These are phyloP conservation scores for Luscinia luscinia DNA, from an alignment of 2,797 vertebrate genomes.

Conservation along the genomic window DNA sequence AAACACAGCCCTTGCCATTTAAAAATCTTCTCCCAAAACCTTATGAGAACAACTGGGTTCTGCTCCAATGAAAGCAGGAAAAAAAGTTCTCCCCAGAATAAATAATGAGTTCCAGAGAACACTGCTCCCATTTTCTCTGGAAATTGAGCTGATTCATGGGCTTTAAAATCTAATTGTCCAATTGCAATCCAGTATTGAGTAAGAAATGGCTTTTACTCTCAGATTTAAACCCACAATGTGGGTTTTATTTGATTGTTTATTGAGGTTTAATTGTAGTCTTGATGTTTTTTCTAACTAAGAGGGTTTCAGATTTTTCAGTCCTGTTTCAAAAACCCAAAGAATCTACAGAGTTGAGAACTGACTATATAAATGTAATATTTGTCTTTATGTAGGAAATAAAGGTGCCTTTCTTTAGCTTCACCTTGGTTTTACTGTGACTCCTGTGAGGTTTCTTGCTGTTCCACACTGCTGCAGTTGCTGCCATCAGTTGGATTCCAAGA, in stretches of 20 bases:
- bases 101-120: not conserved
- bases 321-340: not conserved
- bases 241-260: not conserved
- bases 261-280: not conserved
- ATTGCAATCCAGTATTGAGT: not conserved
- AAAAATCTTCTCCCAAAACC: not conserved
- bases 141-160: not conserved
- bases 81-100: not conserved
- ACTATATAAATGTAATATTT: not conserved
- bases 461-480: conserved; percentile 92
- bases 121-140: not conserved
- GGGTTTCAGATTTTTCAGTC: not conserved
- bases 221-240: not conserved
- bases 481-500: conserved; percentile 89
- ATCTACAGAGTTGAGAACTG: not conserved
- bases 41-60: not conserved
- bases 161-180: not conserved
- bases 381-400: not conserved
- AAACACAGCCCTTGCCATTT: not conserved
- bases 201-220: not conserved
- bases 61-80: not conserved
- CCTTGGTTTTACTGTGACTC: conserved; percentile 86
- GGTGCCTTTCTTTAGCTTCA: conserved; percentile 41
- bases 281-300: not conserved
- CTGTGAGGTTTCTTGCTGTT: conserved; percentile 85